Evolutionary conservation across 2,888 invertebrate genomes (phyloP).

Genomic region (Nymphalis polychloros): DNA sequence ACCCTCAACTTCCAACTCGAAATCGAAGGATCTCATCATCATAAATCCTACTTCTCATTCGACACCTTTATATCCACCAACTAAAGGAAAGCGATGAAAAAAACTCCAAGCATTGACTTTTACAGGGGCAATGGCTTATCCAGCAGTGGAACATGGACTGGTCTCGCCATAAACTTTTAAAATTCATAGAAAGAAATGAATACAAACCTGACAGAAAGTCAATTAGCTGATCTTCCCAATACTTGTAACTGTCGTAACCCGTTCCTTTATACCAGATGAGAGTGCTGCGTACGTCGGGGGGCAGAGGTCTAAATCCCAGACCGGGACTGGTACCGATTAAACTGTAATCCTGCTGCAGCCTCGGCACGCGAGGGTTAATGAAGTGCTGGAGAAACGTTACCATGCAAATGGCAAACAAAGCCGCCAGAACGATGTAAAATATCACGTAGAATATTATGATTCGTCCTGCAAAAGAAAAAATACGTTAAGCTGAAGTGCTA

Average conservation of each 20-base stretch:
- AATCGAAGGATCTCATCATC: too few species aligned
- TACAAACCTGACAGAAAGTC: conserved; percentile 86
- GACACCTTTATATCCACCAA: too few species aligned
- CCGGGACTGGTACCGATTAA: conserved; percentile 97
- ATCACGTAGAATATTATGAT: conserved; percentile 95
- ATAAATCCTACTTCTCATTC: too few species aligned
- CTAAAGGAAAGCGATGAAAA: too few species aligned
- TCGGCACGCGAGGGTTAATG: conserved; percentile 92
- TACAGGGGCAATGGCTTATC: neutral
- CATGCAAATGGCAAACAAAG: conserved; percentile 95
- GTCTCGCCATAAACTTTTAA: neutral
- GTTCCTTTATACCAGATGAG: conserved; percentile 96
- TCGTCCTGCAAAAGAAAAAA: conserved; percentile 84
- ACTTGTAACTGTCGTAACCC: conserved; percentile 86
- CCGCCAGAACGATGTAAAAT: conserved; percentile 93
- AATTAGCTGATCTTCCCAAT: conserved; percentile 90
- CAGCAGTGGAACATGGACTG: too few species aligned
- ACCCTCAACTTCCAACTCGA: too few species aligned
- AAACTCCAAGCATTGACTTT: too few species aligned
- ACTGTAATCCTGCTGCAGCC: conserved; percentile 90
- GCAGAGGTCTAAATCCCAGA: conserved; percentile 96
- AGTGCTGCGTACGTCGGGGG: conserved; percentile 95
- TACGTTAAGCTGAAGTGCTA: neutral
- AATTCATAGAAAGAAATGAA: neutral
- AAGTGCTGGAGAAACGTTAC: conserved; percentile 95